Evolutionary conservation across 1,140 invertebrate species (phyloP), one percentile per base, ranked within the genome.

Genomic region (Brachionus manjavacas): DNA sequence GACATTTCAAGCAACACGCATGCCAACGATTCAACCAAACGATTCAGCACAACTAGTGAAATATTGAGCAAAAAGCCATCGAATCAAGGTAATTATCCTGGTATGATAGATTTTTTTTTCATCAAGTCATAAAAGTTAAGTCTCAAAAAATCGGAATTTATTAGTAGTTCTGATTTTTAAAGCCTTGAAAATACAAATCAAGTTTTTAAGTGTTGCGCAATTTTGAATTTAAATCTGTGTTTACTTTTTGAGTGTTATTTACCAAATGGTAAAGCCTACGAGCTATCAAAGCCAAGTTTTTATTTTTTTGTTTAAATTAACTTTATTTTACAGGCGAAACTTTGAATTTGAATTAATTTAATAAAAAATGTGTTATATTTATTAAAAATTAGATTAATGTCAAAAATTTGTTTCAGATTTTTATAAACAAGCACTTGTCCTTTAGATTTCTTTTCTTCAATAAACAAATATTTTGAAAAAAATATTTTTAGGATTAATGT

Each of bases 1-100:
- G 66, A 68, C 25, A 31, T 39, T 68, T 7, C 25, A 1, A 68
- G 25, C 31, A 28, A 31, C 31, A 68, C 66, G n/a, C 46, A 49
- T 55, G 39, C 25, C 14, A 28, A 12, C 39, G 39, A 64, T 35
- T 41, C 20, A 14, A 81, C 7, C 60, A 81, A 81, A 68, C 79
- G 79, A 25, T 81, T 81, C 35, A 81, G 79, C 39, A 81, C 79
- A 64, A 81, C 79, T 16, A 81, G 79, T 46, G 79, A 81, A 81
- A 81, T 81, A 16, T 43, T 81, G 20, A 81, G n/a, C 25, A 81
- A 81, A 49, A 76, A 76, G 11, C 9, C 39, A 49, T 28, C 20
- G 4, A 25, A 76, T 76, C 41, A 76, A 76, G 72, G 76, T 55
- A 64, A 16, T 60, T 20, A 8, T 23, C 9, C n/a, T 8, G 20